A percentile compares a stretch with the other conserved stretches of the same genome.
These are phyloP conservation scores for Anagyrus pseudococci DNA, from an alignment of 2,888 invertebrate genomes.

Conservation along the genomic window DNA sequence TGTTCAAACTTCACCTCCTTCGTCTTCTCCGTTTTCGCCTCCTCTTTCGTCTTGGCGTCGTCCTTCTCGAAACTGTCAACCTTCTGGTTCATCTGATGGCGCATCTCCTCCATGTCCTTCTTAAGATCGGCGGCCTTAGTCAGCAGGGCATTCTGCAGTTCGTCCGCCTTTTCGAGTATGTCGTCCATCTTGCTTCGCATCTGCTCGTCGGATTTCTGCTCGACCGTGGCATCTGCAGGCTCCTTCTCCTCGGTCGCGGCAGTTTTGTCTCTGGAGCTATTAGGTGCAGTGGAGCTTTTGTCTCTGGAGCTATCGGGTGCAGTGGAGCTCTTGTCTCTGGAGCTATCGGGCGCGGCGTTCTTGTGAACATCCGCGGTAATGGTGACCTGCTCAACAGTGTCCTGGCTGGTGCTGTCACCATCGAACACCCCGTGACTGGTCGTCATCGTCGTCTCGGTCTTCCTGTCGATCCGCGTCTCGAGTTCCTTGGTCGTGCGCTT, in stretches of 20 bases:
- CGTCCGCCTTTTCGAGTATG: slow-evolving; percentile 50
- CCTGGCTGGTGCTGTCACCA: slow-evolving; percentile 57
- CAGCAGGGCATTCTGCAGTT: slow-evolving; percentile 45
- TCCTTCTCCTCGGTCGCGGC: slow-evolving; percentile 48
- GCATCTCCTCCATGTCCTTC: slow-evolving; percentile 52
- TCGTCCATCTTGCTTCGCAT: slow-evolving; percentile 46
- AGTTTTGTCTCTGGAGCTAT: slow-evolving; percentile 49
- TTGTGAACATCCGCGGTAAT: slow-evolving; percentile 57
- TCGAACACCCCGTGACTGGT: slow-evolving; percentile 12
- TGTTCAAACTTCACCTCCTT: not conserved
- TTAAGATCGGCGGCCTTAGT: slow-evolving; percentile 50
- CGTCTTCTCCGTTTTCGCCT: not conserved
- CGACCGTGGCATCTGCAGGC: slow-evolving; percentile 18
- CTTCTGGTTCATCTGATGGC: slow-evolving; percentile 42
- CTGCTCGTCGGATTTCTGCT: slow-evolving; percentile 26
- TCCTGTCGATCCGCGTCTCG: not conserved
- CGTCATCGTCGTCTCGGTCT: not conserved
- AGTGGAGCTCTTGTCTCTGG: slow-evolving; percentile 52
- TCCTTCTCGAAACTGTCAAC: slow-evolving; percentile 27
- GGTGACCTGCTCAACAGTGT: slow-evolving; percentile 54
- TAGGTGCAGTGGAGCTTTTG: slow-evolving; percentile 55
- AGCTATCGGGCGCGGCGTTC: slow-evolving; percentile 52
- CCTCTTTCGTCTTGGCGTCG: slow-evolving; percentile 3
- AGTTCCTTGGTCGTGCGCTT: slow-evolving; percentile 27
- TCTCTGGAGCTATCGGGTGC: slow-evolving; percentile 51